A percentile compares a stretch with the other conserved stretches of the same genome.
phyloP scores from a whole-genome alignment of 2,888 invertebrate genomes.

The Tholera decimalis region DNA sequence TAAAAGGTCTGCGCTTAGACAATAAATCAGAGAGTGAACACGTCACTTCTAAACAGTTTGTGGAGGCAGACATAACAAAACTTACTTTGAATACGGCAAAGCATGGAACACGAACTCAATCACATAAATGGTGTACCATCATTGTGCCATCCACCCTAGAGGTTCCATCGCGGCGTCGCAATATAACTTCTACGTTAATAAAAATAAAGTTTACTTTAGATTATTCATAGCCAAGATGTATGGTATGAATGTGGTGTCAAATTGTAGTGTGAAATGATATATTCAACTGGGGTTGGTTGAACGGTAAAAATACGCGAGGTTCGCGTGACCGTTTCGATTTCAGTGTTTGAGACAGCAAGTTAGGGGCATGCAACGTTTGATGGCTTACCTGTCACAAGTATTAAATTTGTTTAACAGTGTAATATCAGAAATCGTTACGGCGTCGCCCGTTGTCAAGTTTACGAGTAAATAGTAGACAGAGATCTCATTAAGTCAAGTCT shows the following conservation, averaged over 20 bases:
- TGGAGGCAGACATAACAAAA: slow-evolving; percentile 81
- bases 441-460: slow-evolving; percentile 22
- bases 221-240: slow-evolving; percentile 62
- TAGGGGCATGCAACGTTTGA: slow-evolving; percentile 79
- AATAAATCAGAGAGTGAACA: slow-evolving; percentile 79
- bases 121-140: slow-evolving; percentile 78
- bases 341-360: slow-evolving; percentile 73
- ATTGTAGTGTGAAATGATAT: slow-evolving; percentile 88
- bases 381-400: slow-evolving; percentile 79
- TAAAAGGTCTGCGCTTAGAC: slow-evolving; percentile 69
- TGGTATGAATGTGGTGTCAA: slow-evolving; percentile 81
- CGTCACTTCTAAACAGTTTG: slow-evolving; percentile 70
- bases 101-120: slow-evolving; percentile 79
- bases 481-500: background rate
- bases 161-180: slow-evolving; percentile 20
- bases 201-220: slow-evolving; percentile 72
- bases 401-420: slow-evolving; percentile 79
- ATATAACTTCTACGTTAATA: slow-evolving; percentile 58
- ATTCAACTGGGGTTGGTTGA: slow-evolving; percentile 74
- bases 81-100: slow-evolving; percentile 76
- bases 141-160: slow-evolving; percentile 71
- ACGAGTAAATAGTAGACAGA: slow-evolving; percentile 3
- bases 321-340: slow-evolving; percentile 85
- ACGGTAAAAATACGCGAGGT: slow-evolving; percentile 71
- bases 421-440: slow-evolving; percentile 64